Evolutionary conservation across 1,140 invertebrate species (phyloP), one percentile per base, ranked within the genome.

Genomic region (Delia radicum): DNA sequence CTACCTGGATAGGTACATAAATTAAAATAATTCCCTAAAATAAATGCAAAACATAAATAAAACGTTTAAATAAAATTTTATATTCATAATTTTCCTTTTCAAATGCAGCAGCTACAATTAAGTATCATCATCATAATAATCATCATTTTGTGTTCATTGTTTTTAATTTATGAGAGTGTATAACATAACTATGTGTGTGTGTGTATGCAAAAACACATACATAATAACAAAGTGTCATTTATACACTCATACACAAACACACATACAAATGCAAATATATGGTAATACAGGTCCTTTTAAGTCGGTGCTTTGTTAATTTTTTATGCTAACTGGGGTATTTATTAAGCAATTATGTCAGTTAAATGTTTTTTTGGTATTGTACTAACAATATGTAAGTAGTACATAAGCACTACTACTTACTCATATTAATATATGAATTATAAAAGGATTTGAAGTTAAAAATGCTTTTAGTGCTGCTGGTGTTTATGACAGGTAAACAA

Each of bases 261-360:
- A 13, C 33, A 6, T 55, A 55, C 8, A 55, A 7, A 55, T 21
- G 3, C 46, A 55, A 21, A 8, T 55, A 8, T 55, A n/a, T n/a
- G n/a, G n/a, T n/a, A n/a, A n/a, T 18, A 55, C n/a, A 55, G 7
- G 46, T 21, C 4, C 21, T 55, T 55, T 55, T 55, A 55, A 55
- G n/a, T 18, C n/a, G 21, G 18, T 55, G 42, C 21, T 55, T 55
- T 55, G 21, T 21, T 55, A 24, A 55, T 55, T 55, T 42, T 55
- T 55, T 55, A 48, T 55, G 48, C 48, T 21, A 55, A 55, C 48
- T 55, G 48, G 48, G 18, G 48, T 55, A 55, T 55, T 55, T 55
- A 55, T 55, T 55, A 55, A 55, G 48, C 48, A 55, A 55, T 55
- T 55, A 55, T 55, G 48, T 55, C 48, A 55, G 48, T 55, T 55